These are phyloP conservation scores for Mellilla xanthometata DNA, from an alignment of 2,888 invertebrate genomes.

Conservation along the genomic window DNA sequence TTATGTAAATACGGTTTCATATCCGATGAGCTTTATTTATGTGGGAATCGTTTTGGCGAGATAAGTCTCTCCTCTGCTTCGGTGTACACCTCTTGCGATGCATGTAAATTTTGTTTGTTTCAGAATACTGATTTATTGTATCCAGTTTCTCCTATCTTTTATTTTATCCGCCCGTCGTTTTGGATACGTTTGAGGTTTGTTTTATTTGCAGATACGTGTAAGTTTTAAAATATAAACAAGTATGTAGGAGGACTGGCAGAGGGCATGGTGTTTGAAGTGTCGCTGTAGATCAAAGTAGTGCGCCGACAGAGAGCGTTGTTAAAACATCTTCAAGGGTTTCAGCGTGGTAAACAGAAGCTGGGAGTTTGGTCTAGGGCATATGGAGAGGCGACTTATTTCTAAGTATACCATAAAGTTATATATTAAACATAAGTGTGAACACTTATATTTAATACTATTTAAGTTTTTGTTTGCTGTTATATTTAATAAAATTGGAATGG, in stretches of 20 bases:
- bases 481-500: too few species aligned
- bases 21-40: slow-evolving; percentile 83
- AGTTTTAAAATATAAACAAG: slow-evolving; percentile 38
- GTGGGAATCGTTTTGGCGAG: slow-evolving; percentile 82
- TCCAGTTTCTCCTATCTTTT: slow-evolving; percentile 35
- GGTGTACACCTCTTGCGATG: slow-evolving; percentile 71
- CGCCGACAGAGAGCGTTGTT: slow-evolving; percentile 64
- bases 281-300: slow-evolving; percentile 70
- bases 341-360: slow-evolving; percentile 71
- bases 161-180: slow-evolving; percentile 22
- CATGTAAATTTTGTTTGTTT: slow-evolving; percentile 68
- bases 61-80: slow-evolving; percentile 73
- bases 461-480: too few species aligned
- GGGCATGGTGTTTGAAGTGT: slow-evolving; percentile 57
- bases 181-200: slow-evolving; percentile 24
- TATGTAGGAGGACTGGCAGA: slow-evolving; percentile 36
- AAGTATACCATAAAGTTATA: too few species aligned
- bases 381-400: neutral
- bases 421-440: too few species aligned
- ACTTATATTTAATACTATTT: too few species aligned
- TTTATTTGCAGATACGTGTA: slow-evolving; percentile 25
- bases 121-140: slow-evolving; percentile 64
- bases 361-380: slow-evolving; percentile 35
- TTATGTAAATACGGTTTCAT: slow-evolving; percentile 82
- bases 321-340: slow-evolving; percentile 74